Base-by-base conservation (phyloP, 2,797 vertebrate genomes). In the Karalla daura region DNA sequence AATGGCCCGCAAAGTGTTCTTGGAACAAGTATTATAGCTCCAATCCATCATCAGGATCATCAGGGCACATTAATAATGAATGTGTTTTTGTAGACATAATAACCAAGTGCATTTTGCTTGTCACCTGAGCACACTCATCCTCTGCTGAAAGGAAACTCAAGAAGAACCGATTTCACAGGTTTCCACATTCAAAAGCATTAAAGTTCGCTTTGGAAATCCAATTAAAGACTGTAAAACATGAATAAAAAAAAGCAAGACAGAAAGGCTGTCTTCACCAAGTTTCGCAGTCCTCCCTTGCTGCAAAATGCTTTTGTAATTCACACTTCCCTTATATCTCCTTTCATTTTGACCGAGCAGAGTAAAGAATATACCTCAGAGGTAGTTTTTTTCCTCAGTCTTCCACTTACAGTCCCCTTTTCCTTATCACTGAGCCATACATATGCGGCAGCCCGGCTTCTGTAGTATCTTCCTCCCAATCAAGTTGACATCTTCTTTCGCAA, bases 1-100 rank as follows among this genome's bases (percentile, higher is more conserved):
- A 82, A 75, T 41, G 41, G 39, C 28, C n/a, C 5, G 71, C 61
- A 68, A 67, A 74, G 47, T 61, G 73, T 73, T 52, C 47, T 45
- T 62, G 66, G 43, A 82, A 53, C 41, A 53, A n/a, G 43, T 5
- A 37, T 65, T 72, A 54, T 20, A 67, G 72, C 62, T 73, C 24
- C 32, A 59, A 86, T 85, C 78, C 64, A 83, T 87, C 78, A 86
- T 18, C 1, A n/a, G 17, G 40, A 81, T 81, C 77, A 87, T 76
- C 50, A 69, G 68, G 59, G 64, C 52, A 28, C 65, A 79, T 90
- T 54, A 86, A 85, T 80, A 85, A 88, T 86, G 6, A 85, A 87
- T 77, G 58, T 47, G 50, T 64, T 67, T n/a, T 45, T 41, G 43
- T 46, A 50, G 70, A 36, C 21, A 53, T 41, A 69, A 73, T 55